Evolutionary conservation across 2,797 vertebrate species (phyloP), one percentile per base, ranked within the genome.

Genomic region (Danio kyathit): DNA sequence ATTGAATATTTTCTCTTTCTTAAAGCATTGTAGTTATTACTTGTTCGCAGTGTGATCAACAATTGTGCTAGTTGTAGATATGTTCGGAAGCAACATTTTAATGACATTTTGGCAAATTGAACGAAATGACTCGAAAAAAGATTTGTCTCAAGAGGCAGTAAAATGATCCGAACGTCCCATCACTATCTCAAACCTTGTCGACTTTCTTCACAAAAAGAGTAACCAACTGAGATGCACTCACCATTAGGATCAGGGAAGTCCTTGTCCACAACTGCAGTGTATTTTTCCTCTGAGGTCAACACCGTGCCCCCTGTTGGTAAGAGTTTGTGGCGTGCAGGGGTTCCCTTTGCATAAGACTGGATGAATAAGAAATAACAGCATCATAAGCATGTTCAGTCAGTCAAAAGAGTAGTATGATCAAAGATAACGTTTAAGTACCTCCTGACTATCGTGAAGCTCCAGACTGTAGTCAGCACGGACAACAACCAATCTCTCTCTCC

Each of bases 381-480:
- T 41, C 44, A n/a, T 48, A 43, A 71, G 14, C 12, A 12, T 61
- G 16, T 17, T 54, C 29, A 5, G 38, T 17, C 16, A 71, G 11
- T 29, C 29, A 3, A 56, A 41, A 41, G 41, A 14, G 38, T 17
- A 14, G 10, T 6, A 74, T 48, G 2, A 43, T 60, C 16, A 7
- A 66, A 49, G 7, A 71, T 43, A 29, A 11, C 40, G 21, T 16
- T 60, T 16, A 41, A 6, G 16, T 83, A 97, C 97, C 95, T 98
- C 96, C 85, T 86, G 88, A 86, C 85, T 97, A 86, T 97, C 96
- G 83, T 96, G 94, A 87, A 95, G 95, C 85, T 96, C 94, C 88
- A 97, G 89, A 16, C 87, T 91, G 88, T 95, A 95, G 87, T 96
- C 91, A 4, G 91, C 94, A 79, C 90, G 95, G 81, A 97, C 83